Conservation (phyloP, 2,113 vertebrate genomes). For the Charadrius vociferus region DNA sequence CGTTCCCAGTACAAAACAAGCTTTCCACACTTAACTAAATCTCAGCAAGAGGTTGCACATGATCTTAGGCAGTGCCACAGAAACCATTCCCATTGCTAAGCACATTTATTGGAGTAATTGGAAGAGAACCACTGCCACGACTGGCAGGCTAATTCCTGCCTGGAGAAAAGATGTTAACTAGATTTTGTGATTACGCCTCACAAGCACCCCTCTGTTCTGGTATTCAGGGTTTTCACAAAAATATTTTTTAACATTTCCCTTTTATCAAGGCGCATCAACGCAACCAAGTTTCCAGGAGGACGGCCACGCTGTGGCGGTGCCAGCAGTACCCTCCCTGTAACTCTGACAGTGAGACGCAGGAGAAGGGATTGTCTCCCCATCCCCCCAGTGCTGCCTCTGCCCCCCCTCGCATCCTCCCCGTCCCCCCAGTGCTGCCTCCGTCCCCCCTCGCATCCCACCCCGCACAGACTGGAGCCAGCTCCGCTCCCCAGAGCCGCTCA, state of each 20-base stretch:
- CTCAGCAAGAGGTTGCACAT: conserved; percentile 55
- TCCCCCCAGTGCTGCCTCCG: not conserved
- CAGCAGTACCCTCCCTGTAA: not conserved
- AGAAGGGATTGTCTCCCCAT: not conserved
- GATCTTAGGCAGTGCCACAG: conserved; percentile 44
- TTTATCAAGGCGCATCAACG: not conserved
- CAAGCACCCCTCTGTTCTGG: not conserved
- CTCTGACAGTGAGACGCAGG: not conserved
- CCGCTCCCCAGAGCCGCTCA: not conserved
- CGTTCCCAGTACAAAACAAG: conserved; percentile 58
- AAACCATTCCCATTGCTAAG: conserved; percentile 36
- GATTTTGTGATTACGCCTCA: not conserved
- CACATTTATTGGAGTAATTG: conserved; percentile 30
- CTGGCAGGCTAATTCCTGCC: conserved; percentile 42
- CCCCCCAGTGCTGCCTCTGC: not conserved
- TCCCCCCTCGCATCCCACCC: not conserved
- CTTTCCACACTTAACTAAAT: conserved; percentile 40
- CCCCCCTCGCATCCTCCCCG: not conserved
- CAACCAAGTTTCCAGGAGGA: not conserved
- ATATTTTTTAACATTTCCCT: not conserved
- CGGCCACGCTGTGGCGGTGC: fast-evolving
- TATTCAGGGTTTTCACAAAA: not conserved
- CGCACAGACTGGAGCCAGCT: too few species aligned
- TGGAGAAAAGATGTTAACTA: conserved; percentile 1
- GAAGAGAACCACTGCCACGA: conserved; percentile 30